phyloP scores from a whole-genome alignment of 2,113 vertebrate species.

The Vanacampus margaritifer region DNA sequence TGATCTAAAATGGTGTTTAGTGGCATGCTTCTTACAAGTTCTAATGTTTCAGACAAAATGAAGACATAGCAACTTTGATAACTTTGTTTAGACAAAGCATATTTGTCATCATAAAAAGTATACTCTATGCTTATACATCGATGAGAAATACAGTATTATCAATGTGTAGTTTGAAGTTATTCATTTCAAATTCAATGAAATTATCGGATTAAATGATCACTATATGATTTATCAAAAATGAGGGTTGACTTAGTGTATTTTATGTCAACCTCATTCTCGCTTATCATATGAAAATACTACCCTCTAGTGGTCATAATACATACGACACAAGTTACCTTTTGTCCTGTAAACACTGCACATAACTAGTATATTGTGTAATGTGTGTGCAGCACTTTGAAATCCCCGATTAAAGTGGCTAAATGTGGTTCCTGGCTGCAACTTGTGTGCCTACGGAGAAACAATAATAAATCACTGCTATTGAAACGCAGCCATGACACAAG shows the following conservation, averaged over 20 bases:
- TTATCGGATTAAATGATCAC: neutral
- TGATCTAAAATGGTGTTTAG: neutral
- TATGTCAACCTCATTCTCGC: neutral
- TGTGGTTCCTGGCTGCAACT: neutral
- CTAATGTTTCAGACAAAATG: neutral
- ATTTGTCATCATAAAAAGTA: too few species aligned
- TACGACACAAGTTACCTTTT: neutral
- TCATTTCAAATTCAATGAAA: neutral
- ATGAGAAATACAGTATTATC: neutral
- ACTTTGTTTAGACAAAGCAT: neutral
- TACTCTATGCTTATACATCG: neutral
- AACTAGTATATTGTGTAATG: neutral
- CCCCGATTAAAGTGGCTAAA: neutral
- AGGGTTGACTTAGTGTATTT: too few species aligned
- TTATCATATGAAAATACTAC: conserved; percentile 5
- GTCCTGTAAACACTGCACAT: too few species aligned
- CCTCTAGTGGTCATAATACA: conserved; percentile 47
- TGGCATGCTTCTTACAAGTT: neutral
- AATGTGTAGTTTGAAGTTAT: neutral
- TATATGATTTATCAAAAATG: neutral
- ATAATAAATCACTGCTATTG: neutral
- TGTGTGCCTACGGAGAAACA: neutral
- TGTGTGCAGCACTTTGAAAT: neutral
- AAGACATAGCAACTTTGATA: neutral
- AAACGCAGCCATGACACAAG: conserved; percentile 3